Percentiles rank a stretch among this genome's conserved stretches.
Evolutionary conservation across 1,140 invertebrate species (phyloP).

Genomic region (Drosophila athabasca): DNA sequence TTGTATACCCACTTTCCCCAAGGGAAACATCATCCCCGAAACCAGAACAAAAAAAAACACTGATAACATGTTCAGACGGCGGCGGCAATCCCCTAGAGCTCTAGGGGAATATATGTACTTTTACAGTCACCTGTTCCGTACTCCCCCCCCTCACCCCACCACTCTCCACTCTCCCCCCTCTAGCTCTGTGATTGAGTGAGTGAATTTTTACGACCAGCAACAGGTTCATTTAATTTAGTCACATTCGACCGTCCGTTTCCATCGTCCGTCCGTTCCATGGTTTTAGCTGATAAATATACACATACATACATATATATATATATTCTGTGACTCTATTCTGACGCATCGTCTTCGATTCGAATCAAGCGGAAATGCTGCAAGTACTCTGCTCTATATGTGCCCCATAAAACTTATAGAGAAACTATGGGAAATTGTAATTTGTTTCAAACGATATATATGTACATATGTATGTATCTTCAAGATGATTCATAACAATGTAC

Average conservation of each 20-base stretch:
- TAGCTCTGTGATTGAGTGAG: neutral
- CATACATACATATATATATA: too few species aligned
- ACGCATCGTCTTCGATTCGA: constrained; percentile 47
- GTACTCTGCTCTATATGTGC: constrained; percentile 2
- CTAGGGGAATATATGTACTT: constrained; percentile 25
- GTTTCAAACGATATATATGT: neutral
- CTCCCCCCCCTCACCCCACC: too few species aligned
- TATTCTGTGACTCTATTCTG: constrained; percentile 29
- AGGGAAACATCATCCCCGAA: neutral
- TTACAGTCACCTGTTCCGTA: constrained; percentile 39
- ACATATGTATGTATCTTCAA: neutral
- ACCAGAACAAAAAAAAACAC: neutral
- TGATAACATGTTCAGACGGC: constrained; percentile 11
- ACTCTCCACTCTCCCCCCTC: neutral
- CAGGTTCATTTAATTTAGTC: constrained; percentile 75
- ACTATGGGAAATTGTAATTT: constrained; percentile 21
- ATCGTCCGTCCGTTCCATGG: constrained; percentile 16
- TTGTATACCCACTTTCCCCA: neutral
- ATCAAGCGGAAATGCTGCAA: constrained; percentile 37
- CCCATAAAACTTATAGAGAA: constrained; percentile 11
- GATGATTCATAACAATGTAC: constrained; percentile 44
- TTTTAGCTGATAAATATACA: constrained; percentile 60
- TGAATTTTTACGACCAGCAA: constrained; percentile 49
- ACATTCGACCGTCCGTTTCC: constrained; percentile 19
- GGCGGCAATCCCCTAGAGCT: constrained; percentile 34